These are phyloP conservation scores for Acanthosoma haemorrhoidale DNA, from an alignment of 2,888 invertebrate genomes.

Conservation along the genomic window DNA sequence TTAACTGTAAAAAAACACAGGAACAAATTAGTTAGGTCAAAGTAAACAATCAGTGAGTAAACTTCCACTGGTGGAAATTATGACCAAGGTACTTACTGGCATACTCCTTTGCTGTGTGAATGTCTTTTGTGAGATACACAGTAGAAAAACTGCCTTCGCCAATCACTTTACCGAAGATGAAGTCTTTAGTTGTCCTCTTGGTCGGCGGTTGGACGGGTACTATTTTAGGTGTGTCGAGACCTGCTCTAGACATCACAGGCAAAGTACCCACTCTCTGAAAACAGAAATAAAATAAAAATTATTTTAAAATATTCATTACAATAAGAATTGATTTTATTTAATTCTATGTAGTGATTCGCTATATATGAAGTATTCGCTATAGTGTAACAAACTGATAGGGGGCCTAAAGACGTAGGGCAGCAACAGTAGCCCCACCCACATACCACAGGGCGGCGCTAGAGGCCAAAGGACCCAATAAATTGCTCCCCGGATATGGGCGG, in stretches of 20 bases:
- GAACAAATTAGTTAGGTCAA: conserved; percentile 2
- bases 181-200: conserved; percentile 78
- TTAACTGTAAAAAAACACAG: conserved; percentile 66
- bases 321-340: too few relatives aligned
- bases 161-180: conserved; percentile 88
- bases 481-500: conserved; percentile 11
- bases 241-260: conserved; percentile 37
- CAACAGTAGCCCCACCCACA: background rate
- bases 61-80: too few relatives aligned
- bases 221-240: conserved; percentile 29
- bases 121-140: conserved; percentile 89
- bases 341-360: too few relatives aligned
- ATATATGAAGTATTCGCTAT: too few relatives aligned
- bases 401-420: too few relatives aligned
- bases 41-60: background rate
- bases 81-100: conserved; percentile 79
- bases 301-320: too few relatives aligned
- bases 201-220: conserved; percentile 47
- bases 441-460: too few relatives aligned
- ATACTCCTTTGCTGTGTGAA: conserved; percentile 81
- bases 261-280: conserved; percentile 39
- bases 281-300: conserved; percentile 16
- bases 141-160: conserved; percentile 97
- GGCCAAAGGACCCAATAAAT: background rate
- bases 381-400: too few relatives aligned